A percentile compares a stretch with the other conserved stretches of the same genome.
phyloP scores from a whole-genome alignment of 2,888 invertebrate genomes.

The Synergus itoensis region DNA sequence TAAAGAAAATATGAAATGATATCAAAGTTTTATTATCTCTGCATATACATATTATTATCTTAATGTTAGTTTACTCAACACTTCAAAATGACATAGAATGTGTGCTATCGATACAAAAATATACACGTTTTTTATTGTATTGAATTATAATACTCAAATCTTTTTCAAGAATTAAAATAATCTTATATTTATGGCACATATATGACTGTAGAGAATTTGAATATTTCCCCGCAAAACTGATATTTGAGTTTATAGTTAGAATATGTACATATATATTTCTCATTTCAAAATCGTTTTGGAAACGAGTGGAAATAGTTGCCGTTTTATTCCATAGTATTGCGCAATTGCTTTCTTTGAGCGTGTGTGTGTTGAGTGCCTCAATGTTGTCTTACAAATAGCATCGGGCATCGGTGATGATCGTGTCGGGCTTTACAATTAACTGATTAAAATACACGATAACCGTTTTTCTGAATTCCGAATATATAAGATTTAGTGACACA shows the following conservation, averaged over 20 bases:
- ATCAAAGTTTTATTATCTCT: neutral
- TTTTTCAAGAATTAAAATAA: too few species aligned
- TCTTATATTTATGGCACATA: neutral
- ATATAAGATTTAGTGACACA: too few species aligned
- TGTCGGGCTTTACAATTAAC: conserved; percentile 47
- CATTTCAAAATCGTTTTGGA: conserved; percentile 6
- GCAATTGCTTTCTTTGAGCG: neutral
- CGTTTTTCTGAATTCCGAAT: too few species aligned
- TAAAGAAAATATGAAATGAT: too few species aligned
- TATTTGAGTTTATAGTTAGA: too few species aligned
- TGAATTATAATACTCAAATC: too few species aligned
- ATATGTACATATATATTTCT: neutral
- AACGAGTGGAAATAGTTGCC: neutral
- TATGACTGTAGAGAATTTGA: neutral
- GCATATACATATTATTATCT: neutral
- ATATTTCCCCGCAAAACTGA: neutral
- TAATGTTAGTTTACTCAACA: neutral
- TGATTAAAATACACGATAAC: conserved; percentile 31
- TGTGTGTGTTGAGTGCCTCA: neutral
- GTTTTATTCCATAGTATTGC: neutral
- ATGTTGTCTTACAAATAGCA: conserved; percentile 23
- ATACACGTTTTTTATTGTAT: too few species aligned
- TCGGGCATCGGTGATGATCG: conserved; percentile 48
- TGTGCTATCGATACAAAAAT: neutral
- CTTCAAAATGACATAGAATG: neutral